Evolutionary conservation across 2,888 invertebrate genomes (phyloP).

Genomic region (Noctua janthina): DNA sequence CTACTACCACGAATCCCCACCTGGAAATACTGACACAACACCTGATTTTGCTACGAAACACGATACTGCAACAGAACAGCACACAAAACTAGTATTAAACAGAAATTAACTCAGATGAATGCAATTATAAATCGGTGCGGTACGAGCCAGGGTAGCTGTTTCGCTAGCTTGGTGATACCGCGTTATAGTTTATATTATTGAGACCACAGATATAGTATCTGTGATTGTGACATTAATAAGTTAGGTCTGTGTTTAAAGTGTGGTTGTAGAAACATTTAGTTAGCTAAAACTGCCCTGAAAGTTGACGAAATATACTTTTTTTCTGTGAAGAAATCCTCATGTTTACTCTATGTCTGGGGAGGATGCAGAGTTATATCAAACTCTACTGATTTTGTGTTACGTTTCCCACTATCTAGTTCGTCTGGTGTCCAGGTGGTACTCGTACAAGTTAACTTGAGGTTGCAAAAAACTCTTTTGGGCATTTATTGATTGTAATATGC

Average conservation of each 20-base stretch:
- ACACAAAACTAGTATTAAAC: slow-evolving; percentile 54
- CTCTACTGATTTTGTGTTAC: neutral
- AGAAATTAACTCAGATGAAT: slow-evolving; percentile 69
- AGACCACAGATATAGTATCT: neutral
- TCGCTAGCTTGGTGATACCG: slow-evolving; percentile 20
- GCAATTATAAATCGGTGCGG: slow-evolving; percentile 66
- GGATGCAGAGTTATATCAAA: neutral
- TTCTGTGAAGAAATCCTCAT: neutral
- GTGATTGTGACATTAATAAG: slow-evolving; percentile 1
- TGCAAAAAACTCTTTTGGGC: too few relatives aligned
- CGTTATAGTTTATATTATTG: slow-evolving; percentile 19
- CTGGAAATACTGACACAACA: neutral
- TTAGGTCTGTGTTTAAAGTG: slow-evolving; percentile 1
- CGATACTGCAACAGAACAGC: slow-evolving; percentile 34
- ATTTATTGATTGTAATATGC: neutral
- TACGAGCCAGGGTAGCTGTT: slow-evolving; percentile 42
- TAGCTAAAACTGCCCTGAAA: neutral
- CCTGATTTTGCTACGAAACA: slow-evolving; percentile 12
- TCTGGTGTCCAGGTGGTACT: neutral
- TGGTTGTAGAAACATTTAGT: too few relatives aligned
- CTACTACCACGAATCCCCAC: neutral
- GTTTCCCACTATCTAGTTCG: neutral
- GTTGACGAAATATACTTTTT: neutral
- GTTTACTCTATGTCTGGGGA: neutral
- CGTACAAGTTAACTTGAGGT: neutral